These are phyloP conservation scores for Theonella swinhoei DNA, from an alignment of 37 sponge, comb jelly and placozoan genomes.

Conservation along the genomic window DNA sequence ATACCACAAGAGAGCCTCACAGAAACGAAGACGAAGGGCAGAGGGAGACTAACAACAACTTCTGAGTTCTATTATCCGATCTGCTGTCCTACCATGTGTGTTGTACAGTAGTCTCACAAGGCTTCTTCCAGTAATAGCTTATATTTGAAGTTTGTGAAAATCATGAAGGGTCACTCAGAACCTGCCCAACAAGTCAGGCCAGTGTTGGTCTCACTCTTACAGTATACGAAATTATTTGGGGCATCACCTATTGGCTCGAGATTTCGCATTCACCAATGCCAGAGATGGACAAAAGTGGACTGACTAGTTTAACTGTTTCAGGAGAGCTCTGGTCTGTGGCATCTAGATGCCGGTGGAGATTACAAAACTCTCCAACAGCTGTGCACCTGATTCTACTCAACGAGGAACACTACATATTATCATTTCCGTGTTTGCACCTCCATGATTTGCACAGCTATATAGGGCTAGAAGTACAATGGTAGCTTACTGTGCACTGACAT, in stretches of 20 bases:
- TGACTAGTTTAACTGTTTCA: too few relatives aligned
- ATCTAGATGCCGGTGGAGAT: neutral
- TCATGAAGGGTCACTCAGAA: neutral
- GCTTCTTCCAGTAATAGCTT: neutral
- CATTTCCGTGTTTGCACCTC: too few relatives aligned
- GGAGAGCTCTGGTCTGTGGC: neutral
- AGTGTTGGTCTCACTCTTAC: too few relatives aligned
- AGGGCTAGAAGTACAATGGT: too few relatives aligned
- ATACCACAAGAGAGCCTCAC: neutral
- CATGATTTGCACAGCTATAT: too few relatives aligned
- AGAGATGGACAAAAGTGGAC: neutral
- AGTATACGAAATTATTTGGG: neutral
- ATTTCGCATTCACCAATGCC: neutral
- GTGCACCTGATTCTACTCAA: neutral
- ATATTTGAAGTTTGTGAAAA: neutral
- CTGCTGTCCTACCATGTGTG: neutral
- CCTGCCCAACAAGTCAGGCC: neutral
- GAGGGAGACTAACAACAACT: neutral
- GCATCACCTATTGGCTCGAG: neutral
- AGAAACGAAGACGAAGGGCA: neutral
- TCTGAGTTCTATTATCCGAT: neutral
- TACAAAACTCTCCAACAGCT: neutral
- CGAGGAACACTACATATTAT: neutral
- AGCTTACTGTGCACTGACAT: too few relatives aligned
- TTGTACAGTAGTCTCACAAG: too few relatives aligned